Evolutionary conservation across 2,113 vertebrate species (phyloP), one percentile per base, ranked within the genome.

Genomic region (Rynchops niger): DNA sequence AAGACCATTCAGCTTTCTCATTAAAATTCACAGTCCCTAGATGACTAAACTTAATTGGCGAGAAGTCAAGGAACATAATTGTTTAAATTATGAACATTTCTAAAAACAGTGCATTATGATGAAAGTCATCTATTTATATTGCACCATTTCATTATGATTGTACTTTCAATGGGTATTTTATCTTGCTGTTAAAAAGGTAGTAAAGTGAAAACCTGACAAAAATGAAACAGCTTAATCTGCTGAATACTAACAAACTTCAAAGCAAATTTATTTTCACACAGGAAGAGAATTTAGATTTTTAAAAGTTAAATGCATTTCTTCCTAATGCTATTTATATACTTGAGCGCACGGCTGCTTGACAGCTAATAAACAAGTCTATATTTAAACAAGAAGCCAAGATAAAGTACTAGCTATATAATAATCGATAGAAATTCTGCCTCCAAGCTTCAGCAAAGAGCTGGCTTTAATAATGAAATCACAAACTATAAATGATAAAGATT

Each of bases 11-110:
- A 95, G 94, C 82, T 91, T 92, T 77, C 76, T 98, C 92, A 98
- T 98, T 98, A 96, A 97, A 98, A 98, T 98, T 97, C 91, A 82
- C 84, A 93, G 77, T 90, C 83, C 61, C 85, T 92, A 94, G 91
- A 97, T 95, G 92, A 97, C 86, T 95, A 90, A 97, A 97, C 71
- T 97, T 98, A 98, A 98, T 96, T 97, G 97, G 90, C 56, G 38
- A 97, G 55, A 98, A 97, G 91, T 96, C 93, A 96, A 97, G 91
- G 94, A 96, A 94, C 89, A 95, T 97, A 97, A 98, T 91, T 97
- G 95, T 97, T 98, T 97, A 97, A 98, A 97, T 97, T 93, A 96
- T 49, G 56, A 98, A 86, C 84, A 94, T 95, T 97, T 97, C 97
- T 88, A 95, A 95, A 98, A 97, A 83, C 67, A 96, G 87, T 77